These are phyloP conservation scores for Rhagologus leucostigma DNA, from an alignment of 2,113 vertebrate species.

Conservation along the genomic window DNA sequence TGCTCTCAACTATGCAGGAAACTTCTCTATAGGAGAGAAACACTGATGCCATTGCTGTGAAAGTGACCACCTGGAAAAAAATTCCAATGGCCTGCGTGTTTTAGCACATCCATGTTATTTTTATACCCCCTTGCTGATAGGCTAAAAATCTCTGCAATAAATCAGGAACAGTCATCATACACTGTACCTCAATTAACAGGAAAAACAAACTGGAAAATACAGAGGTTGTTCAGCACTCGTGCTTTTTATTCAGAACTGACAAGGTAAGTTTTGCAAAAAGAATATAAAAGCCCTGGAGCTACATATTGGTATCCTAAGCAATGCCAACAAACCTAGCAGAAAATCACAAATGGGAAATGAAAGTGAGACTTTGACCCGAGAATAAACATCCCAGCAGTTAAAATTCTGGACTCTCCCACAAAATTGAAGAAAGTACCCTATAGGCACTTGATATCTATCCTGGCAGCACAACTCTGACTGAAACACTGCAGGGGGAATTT, in stretches of 20 bases:
- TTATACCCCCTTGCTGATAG: neutral
- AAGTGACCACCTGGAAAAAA: neutral
- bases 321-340: neutral
- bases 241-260: neutral
- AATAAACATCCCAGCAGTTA: neutral
- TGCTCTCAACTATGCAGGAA: neutral
- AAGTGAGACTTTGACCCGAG: neutral
- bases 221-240: neutral
- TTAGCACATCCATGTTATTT: neutral
- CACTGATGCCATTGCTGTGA: neutral
- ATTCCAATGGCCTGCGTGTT: neutral
- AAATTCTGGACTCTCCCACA: neutral
- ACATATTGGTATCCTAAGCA: neutral
- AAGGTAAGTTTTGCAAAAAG: neutral
- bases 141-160: neutral
- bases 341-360: neutral
- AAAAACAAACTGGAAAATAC: neutral
- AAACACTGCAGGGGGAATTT: neutral
- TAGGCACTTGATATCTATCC: neutral
- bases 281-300: neutral
- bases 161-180: neutral
- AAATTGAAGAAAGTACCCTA: neutral
- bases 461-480: neutral
- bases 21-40: neutral
- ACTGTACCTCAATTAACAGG: neutral